Evolutionary conservation across 2,797 vertebrate genomes (phyloP).

Genomic region (Semaprochilodus insignis): DNA sequence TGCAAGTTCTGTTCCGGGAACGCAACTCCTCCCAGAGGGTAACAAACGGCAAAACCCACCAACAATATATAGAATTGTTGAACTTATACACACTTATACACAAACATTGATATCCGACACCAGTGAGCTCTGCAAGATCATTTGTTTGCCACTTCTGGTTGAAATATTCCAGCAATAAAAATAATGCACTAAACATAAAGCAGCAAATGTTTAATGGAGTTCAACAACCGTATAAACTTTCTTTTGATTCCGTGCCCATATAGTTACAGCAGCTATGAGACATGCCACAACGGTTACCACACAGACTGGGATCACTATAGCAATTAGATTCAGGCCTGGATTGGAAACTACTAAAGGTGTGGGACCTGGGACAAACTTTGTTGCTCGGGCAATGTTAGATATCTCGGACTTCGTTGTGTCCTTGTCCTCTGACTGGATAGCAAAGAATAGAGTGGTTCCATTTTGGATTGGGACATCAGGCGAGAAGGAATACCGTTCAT

Average conservation of each 20-base stretch:
- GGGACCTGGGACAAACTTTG: conserved; percentile 44
- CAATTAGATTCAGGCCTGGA: background rate
- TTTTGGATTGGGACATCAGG: conserved; percentile 54
- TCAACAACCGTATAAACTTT: background rate
- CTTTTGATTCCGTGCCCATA: background rate
- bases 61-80: too few relatives aligned
- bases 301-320: conserved; percentile 35
- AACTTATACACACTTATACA: too few relatives aligned
- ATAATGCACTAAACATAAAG: too few relatives aligned
- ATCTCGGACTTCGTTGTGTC: conserved; percentile 60
- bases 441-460: conserved; percentile 66
- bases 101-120: too few relatives aligned
- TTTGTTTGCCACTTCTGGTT: too few relatives aligned
- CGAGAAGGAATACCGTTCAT: conserved; percentile 67
- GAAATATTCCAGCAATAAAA: too few relatives aligned
- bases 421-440: conserved; percentile 63
- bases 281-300: background rate
- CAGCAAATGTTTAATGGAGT: too few relatives aligned
- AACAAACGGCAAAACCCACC: too few relatives aligned
- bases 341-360: background rate
- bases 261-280: conserved; percentile 27
- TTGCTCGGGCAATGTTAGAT: conserved; percentile 71
- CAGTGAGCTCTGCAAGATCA: too few relatives aligned
- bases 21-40: too few relatives aligned
- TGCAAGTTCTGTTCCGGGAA: too few relatives aligned